Percentiles rank a stretch among this genome's conserved stretches.
These are phyloP conservation scores for Dendrocincla tyrannina DNA, from an alignment of 2,797 vertebrate genomes.

Conservation along the genomic window DNA sequence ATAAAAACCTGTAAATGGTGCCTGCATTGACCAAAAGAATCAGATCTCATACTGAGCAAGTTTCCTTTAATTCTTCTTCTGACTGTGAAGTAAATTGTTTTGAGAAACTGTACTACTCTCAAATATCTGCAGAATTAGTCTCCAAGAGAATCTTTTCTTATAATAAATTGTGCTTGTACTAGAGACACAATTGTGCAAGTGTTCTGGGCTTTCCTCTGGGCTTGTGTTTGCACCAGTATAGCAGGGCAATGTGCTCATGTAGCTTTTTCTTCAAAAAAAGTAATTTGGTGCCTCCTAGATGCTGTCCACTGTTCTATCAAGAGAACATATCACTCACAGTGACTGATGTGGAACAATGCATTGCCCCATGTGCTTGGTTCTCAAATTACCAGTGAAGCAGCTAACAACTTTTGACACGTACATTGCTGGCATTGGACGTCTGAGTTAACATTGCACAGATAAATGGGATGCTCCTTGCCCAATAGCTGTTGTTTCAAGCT, in stretches of 20 bases:
- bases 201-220: not conserved
- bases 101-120: not conserved
- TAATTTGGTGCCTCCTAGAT: not conserved
- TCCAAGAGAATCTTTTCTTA: not conserved
- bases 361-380: not conserved
- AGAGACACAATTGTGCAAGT: not conserved
- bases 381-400: not conserved
- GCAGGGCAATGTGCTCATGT: not conserved
- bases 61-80: not conserved
- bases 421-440: rapidly evolving
- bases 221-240: not conserved
- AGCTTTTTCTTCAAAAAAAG: not conserved
- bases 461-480: not conserved
- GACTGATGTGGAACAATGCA: rapidly evolving
- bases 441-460: not conserved
- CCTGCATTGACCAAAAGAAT: not conserved
- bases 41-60: not conserved
- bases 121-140: not conserved
- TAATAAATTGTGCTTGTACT: not conserved
- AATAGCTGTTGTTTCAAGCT: not conserved
- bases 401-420: not conserved
- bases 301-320: not conserved
- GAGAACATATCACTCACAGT: not conserved
- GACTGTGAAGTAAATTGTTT: not conserved
- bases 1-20: not conserved